Evolutionary conservation across 2,113 vertebrate genomes (phyloP), one percentile per base, ranked within the genome.

Genomic region (Otus sunia): DNA sequence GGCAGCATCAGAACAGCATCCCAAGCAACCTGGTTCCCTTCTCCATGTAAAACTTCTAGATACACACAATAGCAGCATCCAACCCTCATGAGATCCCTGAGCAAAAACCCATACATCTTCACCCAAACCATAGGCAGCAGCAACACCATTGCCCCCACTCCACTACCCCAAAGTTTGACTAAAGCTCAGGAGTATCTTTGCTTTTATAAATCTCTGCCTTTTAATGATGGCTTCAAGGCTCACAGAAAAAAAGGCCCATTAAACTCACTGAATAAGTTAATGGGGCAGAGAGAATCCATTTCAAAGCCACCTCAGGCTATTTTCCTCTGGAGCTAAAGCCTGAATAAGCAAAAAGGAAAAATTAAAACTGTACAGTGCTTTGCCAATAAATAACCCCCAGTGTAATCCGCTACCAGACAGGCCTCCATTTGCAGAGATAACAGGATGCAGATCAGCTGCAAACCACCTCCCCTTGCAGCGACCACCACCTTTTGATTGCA

Each of bases 251-350:
- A 98, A 97, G 97, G 96, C 86, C 98, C 98, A 98, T 98, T 98
- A 98, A 98, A 97, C 97, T 98, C 98, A 97, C 97, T 98, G 98
- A 98, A 98, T 98, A 98, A 98, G 97, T 98, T 98, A 98, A 98
- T 98, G 98, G 98, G 97, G 98, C 98, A 98, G 97, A 98, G 98
- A 98, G 97, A 98, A 98, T 98, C 98, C 98, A 98, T 98, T 98
- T 98, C 97, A 74, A 95, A 98, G 96, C 91, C 96, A 98, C 98
- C 97, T 97, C 94, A 75, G 98, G 98, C 98, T 97, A 97, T 98
- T 98, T 98, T 98, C 97, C 98, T 98, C 97, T 94, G 94, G 96
- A 97, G 97, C 97, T 97, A 98, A 98, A 98, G 97, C 96, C 97
- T 98, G 97, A 98, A 98, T 98, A 98, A 98, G 97, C 97, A 98